Conservation (phyloP, 2,888 invertebrate genomes). For the Megastigmus dorsalis region DNA sequence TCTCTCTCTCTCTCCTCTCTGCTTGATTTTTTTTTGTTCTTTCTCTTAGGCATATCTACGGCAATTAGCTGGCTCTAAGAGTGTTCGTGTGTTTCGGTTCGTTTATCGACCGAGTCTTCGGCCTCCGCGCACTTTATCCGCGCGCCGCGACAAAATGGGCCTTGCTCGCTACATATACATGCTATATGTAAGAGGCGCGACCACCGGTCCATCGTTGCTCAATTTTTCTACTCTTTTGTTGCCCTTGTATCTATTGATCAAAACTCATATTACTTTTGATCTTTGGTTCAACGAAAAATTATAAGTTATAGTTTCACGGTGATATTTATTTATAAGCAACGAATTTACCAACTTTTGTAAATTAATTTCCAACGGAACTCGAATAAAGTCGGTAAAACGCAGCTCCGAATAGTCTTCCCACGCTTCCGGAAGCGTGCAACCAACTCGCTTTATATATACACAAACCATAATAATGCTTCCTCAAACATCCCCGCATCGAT, state of each 20-base stretch:
- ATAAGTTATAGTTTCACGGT: no score
- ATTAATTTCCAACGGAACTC: no score
- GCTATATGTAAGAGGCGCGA: no score
- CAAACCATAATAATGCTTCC: constrained; percentile 1
- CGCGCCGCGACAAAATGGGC: constrained; percentile 24
- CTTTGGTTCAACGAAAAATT: no score
- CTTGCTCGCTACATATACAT: not conserved
- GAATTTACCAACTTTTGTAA: no score
- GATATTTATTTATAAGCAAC: no score
- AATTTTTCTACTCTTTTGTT: not conserved
- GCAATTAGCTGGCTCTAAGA: constrained; percentile 67
- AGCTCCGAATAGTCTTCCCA: no score
- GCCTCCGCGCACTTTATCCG: not conserved
- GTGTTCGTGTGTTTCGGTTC: constrained; percentile 63
- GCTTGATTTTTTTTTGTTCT: no score
- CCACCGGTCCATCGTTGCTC: not conserved
- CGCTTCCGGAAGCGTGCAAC: constrained; percentile 16
- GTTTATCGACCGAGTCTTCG: constrained; percentile 20
- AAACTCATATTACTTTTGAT: no score
- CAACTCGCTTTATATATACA: not conserved
- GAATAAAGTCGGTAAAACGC: no score
- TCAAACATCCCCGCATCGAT: not conserved
- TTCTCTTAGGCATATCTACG: constrained; percentile 58
- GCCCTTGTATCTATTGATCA: not conserved
- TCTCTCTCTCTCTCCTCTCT: not conserved